Conservation (phyloP, 2,113 vertebrate genomes). For the Salvator merianae region DNA sequence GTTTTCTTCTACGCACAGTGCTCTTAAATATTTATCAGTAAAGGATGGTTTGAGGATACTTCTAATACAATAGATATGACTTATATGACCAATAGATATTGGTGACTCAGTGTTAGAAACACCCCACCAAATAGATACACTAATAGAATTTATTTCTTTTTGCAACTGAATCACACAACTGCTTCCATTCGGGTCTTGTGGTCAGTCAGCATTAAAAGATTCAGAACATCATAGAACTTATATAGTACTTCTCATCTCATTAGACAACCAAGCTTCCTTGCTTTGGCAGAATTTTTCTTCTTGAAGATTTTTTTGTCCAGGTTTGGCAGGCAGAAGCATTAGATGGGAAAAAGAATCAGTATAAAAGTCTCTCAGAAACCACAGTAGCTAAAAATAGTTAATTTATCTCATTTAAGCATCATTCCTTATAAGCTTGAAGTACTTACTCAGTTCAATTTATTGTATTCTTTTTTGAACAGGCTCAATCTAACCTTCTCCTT, state of each 20-base stretch:
- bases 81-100: no score
- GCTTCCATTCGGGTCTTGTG: background rate
- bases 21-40: no score
- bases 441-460: background rate
- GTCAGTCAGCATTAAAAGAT: background rate
- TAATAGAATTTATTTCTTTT: background rate
- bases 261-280: background rate
- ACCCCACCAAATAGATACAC: no score
- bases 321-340: background rate
- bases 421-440: slow-evolving; percentile 5
- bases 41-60: no score
- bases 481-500: background rate
- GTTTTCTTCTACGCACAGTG: no score
- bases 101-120: no score
- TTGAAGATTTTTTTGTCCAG: background rate
- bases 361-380: background rate
- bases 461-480: background rate
- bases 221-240: background rate
- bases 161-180: background rate
- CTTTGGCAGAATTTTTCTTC: background rate
- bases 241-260: background rate
- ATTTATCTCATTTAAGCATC: background rate
- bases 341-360: background rate
- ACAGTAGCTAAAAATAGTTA: background rate
- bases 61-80: no score